Conservation (phyloP, 2,797 vertebrate species). For the Lutjanus argentimaculatus region DNA sequence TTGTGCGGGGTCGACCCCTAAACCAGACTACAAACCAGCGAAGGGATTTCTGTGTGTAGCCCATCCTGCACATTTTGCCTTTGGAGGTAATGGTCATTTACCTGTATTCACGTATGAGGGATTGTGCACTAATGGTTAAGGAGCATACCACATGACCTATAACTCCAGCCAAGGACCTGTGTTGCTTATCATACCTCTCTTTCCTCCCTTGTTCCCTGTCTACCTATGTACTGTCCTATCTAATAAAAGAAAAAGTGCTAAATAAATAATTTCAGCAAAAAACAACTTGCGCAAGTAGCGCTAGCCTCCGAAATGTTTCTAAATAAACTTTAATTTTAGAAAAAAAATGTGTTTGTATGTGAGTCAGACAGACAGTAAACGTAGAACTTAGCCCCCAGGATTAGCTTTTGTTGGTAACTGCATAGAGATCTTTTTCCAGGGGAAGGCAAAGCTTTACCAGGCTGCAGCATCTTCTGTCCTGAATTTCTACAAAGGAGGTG, state of each 20-base stretch:
- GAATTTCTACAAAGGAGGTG: not conserved
- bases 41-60: too few relatives aligned
- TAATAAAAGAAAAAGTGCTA: not conserved
- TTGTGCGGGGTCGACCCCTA: too few relatives aligned
- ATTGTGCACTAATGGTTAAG: not conserved
- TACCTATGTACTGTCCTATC: not conserved
- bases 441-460: conserved; percentile 23
- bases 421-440: not conserved
- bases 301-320: conserved; percentile 6
- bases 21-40: too few relatives aligned
- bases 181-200: not conserved
- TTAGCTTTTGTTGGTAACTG: not conserved
- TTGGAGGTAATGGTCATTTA: too few relatives aligned
- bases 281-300: not conserved
- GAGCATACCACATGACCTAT: not conserved
- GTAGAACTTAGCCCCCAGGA: not conserved
- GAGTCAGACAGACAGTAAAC: conserved; percentile 20
- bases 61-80: too few relatives aligned
- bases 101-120: too few relatives aligned
- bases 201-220: not conserved
- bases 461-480: not conserved
- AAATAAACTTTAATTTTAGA: not conserved
- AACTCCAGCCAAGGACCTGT: not conserved
- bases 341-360: not conserved
- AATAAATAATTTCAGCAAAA: not conserved